Percentiles rank a stretch among this genome's conserved stretches.
phyloP scores from a whole-genome alignment of 2,888 invertebrate species.

The Alsophila aescularia region DNA sequence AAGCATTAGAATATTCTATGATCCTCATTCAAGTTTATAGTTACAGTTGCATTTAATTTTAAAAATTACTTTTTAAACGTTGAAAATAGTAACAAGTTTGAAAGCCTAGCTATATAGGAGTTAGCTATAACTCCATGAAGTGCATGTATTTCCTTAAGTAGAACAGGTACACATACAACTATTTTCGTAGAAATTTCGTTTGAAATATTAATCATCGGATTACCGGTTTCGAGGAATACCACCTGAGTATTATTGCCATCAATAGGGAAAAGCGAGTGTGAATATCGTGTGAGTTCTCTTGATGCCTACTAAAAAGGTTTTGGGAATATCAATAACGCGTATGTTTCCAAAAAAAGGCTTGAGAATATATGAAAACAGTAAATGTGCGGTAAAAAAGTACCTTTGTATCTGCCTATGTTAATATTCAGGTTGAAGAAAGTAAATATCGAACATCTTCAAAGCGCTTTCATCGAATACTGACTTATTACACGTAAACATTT shows the following conservation, averaged over 20 bases:
- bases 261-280: conserved; percentile 1
- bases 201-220: conserved; percentile 4
- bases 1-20: too few relatives aligned
- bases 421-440: not conserved
- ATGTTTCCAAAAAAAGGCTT: not conserved
- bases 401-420: not conserved
- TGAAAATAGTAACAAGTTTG: too few relatives aligned
- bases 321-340: not conserved
- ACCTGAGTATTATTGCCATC: conserved; percentile 4
- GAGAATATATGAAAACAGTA: not conserved
- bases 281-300: not conserved
- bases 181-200: conserved; percentile 5
- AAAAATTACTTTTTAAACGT: too few relatives aligned
- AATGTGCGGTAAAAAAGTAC: not conserved
- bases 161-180: not conserved
- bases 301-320: not conserved
- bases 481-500: too few relatives aligned
- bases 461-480: too few relatives aligned
- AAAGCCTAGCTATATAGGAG: too few relatives aligned
- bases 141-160: too few relatives aligned
- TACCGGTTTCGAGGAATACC: conserved; percentile 10
- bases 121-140: too few relatives aligned
- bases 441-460: not conserved
- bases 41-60: too few relatives aligned
- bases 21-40: too few relatives aligned